Conservation (phyloP, 1,140 invertebrate genomes). For the Macrobrachium nipponense region DNA sequence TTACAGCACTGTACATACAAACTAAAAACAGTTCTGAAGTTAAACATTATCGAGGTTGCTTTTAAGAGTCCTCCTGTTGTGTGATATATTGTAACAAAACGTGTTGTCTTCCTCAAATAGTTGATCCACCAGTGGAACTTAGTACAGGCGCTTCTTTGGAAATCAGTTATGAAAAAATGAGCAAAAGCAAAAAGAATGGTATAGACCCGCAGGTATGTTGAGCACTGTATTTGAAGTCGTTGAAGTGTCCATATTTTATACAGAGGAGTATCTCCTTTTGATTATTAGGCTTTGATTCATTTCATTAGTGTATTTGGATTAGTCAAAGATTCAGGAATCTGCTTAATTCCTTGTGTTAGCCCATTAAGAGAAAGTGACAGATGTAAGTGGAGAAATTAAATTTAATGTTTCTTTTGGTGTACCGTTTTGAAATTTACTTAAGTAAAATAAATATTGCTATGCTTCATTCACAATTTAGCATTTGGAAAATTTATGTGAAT, state of each 20-base stretch:
- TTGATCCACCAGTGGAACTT: conserved; percentile 74
- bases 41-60: no score
- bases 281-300: not conserved
- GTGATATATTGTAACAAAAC: not conserved
- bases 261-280: not conserved
- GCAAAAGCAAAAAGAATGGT: conserved; percentile 98
- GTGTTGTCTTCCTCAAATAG: conserved; percentile 74
- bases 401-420: no score
- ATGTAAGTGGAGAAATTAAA: no score
- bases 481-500: no score
- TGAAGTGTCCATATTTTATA: not conserved
- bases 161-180: conserved; percentile 97
- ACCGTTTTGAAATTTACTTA: no score
- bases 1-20: not conserved
- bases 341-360: no score
- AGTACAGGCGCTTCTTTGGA: conserved; percentile 76
- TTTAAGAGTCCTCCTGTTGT: not conserved
- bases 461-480: no score
- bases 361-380: no score
- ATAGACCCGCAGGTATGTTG: conserved; percentile 81
- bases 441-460: no score
- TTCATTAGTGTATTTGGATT: no score
- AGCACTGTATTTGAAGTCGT: not conserved
- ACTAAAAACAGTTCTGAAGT: no score
- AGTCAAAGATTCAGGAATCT: no score